Evolutionary conservation across 1,140 invertebrate species (phyloP).

Genomic region (Plutomurus gul): DNA sequence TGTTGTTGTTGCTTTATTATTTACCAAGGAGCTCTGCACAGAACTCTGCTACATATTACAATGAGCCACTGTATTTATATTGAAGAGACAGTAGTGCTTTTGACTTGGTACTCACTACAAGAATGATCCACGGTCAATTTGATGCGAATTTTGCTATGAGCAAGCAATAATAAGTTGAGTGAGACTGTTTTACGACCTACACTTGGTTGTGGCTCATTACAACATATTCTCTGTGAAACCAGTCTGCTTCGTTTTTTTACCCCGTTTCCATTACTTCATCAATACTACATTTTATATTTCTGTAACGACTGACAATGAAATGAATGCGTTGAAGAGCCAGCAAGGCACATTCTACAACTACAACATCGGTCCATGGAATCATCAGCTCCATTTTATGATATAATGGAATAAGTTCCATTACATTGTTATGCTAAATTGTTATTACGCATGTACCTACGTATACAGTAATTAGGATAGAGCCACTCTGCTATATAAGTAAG

Average conservation of each 20-base stretch:
- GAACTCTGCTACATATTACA: no score
- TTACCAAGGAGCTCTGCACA: no score
- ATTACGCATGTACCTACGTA: no score
- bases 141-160: background rate
- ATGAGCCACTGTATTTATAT: no score
- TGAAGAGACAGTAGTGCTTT: no score
- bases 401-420: background rate
- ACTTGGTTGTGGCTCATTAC: background rate
- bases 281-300: background rate
- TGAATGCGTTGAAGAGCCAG: background rate
- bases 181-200: slow-evolving; percentile 22
- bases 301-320: slow-evolving; percentile 5
- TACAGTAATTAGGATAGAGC: no score
- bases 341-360: background rate
- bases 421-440: no score
- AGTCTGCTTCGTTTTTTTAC: slow-evolving; percentile 18
- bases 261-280: background rate
- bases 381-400: background rate
- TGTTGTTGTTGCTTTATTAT: no score
- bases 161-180: slow-evolving; percentile 1
- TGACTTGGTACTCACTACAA: no score
- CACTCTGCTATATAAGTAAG: no score
- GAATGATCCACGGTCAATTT: no score
- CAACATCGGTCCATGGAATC: background rate
- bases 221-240: background rate